Evolutionary conservation across 2,888 invertebrate genomes (phyloP).

Genomic region (Neoscelio sp.): DNA sequence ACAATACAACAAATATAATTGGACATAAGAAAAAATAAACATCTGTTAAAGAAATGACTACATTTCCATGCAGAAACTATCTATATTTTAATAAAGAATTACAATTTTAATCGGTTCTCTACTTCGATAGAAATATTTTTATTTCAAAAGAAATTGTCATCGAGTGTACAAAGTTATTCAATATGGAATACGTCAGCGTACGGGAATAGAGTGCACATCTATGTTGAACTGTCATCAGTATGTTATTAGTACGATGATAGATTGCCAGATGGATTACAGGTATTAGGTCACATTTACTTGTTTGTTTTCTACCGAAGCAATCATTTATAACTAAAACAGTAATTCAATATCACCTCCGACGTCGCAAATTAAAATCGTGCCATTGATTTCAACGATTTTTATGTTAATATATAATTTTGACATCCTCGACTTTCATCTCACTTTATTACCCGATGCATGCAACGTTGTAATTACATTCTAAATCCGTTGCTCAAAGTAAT

Average conservation of each 20-base stretch:
- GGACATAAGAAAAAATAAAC: too few species aligned
- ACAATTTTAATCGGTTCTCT: slow-evolving; percentile 21
- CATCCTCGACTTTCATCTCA: slow-evolving; percentile 5
- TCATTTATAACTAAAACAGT: slow-evolving; percentile 45
- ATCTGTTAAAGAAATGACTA: too few species aligned
- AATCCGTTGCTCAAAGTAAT: slow-evolving; percentile 12
- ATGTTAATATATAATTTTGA: slow-evolving; percentile 1
- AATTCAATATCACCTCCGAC: slow-evolving; percentile 5
- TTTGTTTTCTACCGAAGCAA: slow-evolving; percentile 43
- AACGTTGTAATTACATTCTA: slow-evolving; percentile 30
- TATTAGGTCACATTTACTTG: slow-evolving; percentile 34
- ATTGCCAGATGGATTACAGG: slow-evolving; percentile 51
- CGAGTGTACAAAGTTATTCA: slow-evolving; percentile 31
- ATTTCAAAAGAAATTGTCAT: slow-evolving; percentile 19
- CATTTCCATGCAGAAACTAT: too few species aligned
- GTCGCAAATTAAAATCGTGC: slow-evolving; percentile 14
- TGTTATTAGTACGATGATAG: slow-evolving; percentile 57
- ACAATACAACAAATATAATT: too few species aligned
- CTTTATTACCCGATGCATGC: background rate
- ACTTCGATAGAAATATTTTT: slow-evolving; percentile 8
- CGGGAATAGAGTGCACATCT: slow-evolving; percentile 51
- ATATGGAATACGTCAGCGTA: slow-evolving; percentile 21
- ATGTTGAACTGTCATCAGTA: slow-evolving; percentile 49
- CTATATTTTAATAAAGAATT: too few species aligned
- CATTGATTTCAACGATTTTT: slow-evolving; percentile 16